Percentiles rank a stretch among this genome's conserved stretches.
Conservation (phyloP, 2,888 invertebrate genomes). For the Lasioglossum leucozonium region DNA sequence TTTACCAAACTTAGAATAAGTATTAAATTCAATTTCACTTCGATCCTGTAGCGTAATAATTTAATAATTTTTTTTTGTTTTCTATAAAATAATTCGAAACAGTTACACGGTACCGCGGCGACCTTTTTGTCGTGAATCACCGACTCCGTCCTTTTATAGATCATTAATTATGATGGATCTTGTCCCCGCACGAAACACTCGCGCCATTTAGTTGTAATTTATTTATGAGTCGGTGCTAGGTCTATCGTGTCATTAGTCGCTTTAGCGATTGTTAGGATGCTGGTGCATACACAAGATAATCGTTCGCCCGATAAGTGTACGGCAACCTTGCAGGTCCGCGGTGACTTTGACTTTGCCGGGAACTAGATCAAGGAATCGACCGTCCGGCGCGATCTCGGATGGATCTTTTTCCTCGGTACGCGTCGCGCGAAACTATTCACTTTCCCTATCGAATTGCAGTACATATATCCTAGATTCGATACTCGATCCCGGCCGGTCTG, state of each 20-base stretch:
- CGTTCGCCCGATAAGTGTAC: background rate
- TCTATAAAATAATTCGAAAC: background rate
- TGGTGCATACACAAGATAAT: background rate
- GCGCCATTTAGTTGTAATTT: background rate
- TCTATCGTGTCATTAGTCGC: background rate
- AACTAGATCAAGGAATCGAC: slow-evolving; percentile 35
- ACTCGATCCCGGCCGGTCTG: background rate
- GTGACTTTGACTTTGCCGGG: slow-evolving; percentile 68
- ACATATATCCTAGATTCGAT: slow-evolving; percentile 9
- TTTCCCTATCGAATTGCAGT: slow-evolving; percentile 43
- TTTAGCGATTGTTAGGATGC: background rate
- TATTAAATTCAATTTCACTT: too few relatives aligned
- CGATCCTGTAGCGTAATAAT: too few relatives aligned
- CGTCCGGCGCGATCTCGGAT: background rate
- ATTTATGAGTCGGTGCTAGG: background rate
- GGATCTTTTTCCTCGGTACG: slow-evolving; percentile 16
- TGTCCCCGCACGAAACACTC: background rate
- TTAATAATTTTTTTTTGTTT: background rate
- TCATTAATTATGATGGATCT: background rate
- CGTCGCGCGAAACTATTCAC: slow-evolving; percentile 9
- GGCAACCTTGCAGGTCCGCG: slow-evolving; percentile 16
- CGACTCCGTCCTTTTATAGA: background rate
- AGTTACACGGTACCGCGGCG: background rate
- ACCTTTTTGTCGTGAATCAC: slow-evolving; percentile 19
- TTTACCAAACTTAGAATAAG: background rate